These are phyloP conservation scores for Ptilodon capucinus DNA, from an alignment of 2,888 invertebrate genomes.

Conservation along the genomic window DNA sequence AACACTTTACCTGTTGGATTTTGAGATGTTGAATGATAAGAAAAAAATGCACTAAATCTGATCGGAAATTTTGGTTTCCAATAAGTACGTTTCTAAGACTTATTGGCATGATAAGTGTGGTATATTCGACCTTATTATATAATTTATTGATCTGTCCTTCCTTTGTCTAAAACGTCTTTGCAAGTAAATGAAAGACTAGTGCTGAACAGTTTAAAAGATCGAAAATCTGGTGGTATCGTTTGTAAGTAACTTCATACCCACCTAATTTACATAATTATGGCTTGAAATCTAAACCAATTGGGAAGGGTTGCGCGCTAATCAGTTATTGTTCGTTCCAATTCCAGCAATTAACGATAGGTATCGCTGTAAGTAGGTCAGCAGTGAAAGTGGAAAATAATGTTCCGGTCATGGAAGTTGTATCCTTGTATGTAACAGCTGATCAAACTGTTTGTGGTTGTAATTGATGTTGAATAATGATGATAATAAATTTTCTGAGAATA, in stretches of 20 bases:
- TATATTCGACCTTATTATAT: too few species aligned
- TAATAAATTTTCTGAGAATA: not conserved
- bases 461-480: not conserved
- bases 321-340: constrained; percentile 16
- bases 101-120: too few species aligned
- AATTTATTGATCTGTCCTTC: too few species aligned
- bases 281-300: constrained; percentile 5
- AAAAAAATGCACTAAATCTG: too few species aligned
- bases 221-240: too few species aligned
- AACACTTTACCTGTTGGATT: too few species aligned
- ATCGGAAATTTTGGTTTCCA: too few species aligned
- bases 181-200: too few species aligned
- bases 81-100: too few species aligned
- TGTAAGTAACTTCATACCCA: constrained; percentile 11
- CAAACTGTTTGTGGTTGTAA: not conserved
- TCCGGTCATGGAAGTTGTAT: not conserved
- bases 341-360: constrained; percentile 18
- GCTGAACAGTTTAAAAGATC: too few species aligned
- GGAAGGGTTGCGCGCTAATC: constrained; percentile 23
- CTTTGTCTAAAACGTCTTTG: too few species aligned
- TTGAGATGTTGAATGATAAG: too few species aligned
- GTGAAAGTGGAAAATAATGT: constrained; percentile 17
- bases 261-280: constrained; percentile 16
- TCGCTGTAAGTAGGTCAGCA: constrained; percentile 9
- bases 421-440: not conserved